A percentile compares a stretch with the other conserved stretches of the same genome.
Evolutionary conservation across 1,140 invertebrate species (phyloP).

Genomic region (Eueides isabella): DNA sequence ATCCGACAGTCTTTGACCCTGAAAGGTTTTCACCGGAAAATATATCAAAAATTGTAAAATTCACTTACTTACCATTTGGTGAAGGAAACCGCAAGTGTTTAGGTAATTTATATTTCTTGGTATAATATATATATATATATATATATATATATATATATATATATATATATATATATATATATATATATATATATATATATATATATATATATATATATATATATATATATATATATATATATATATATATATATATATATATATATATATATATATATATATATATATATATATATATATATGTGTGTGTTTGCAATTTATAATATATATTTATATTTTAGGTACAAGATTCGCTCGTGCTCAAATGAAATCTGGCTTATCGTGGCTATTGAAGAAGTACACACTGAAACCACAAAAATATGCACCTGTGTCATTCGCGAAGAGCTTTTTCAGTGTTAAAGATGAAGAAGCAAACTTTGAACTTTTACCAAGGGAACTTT

Average conservation of each 20-base stretch:
- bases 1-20: conserved; percentile 84
- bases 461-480: conserved; percentile 26
- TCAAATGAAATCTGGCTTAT: conserved; percentile 73
- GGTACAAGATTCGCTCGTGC: conserved; percentile 81
- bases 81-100: conserved; percentile 88
- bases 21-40: conserved; percentile 83
- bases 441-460: conserved; percentile 27
- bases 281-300: too few relatives aligned
- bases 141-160: too few relatives aligned
- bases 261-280: too few relatives aligned
- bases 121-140: too few relatives aligned
- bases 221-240: too few relatives aligned
- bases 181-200: too few relatives aligned
- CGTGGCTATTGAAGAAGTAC: conserved; percentile 60
- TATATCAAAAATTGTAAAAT: conserved; percentile 71
- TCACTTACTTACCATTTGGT: conserved; percentile 86
- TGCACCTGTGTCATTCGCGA: conserved; percentile 41
- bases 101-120: too few relatives aligned
- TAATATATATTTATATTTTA: too few relatives aligned
- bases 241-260: too few relatives aligned
- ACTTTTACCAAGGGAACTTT: neutral
- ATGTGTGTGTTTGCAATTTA: too few relatives aligned
- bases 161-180: too few relatives aligned
- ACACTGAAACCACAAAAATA: conserved; percentile 51
- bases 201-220: too few relatives aligned